Evolutionary conservation across 2,888 invertebrate species (phyloP).

Genomic region (Amphiduros pacificus): DNA sequence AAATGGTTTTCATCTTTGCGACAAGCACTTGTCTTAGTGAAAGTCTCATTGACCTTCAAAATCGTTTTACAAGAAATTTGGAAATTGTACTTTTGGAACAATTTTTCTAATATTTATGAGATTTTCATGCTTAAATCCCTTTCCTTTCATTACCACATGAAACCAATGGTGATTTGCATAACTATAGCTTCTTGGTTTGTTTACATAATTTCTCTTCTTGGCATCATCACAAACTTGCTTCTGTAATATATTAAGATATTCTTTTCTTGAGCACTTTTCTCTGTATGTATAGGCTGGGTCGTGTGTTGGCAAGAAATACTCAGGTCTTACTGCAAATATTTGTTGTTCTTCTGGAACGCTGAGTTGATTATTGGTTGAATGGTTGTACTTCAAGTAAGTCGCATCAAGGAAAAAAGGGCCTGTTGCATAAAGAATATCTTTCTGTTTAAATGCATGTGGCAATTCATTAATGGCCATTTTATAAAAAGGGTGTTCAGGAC

Average conservation of each 20-base stretch:
- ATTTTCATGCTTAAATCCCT: neutral
- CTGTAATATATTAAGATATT: too few species aligned
- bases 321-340: neutral
- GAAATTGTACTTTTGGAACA: too few species aligned
- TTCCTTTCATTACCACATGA: neutral
- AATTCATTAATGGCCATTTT: neutral
- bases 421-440: neutral
- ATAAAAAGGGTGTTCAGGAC: neutral
- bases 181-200: neutral
- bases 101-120: too few species aligned
- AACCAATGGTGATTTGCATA: constrained; percentile 6
- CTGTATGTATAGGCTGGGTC: neutral
- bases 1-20: too few species aligned
- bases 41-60: too few species aligned
- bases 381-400: neutral
- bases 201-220: neutral
- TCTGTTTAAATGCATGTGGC: neutral
- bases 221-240: neutral
- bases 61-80: too few species aligned
- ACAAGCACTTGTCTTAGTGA: too few species aligned
- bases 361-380: neutral
- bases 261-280: neutral
- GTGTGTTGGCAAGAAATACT: constrained; percentile 4
- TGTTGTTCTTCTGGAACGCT: neutral
- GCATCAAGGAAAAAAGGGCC: constrained; percentile 1